These are phyloP conservation scores for Morpho deidamia DNA, from an alignment of 2,888 invertebrate species.

Conservation along the genomic window DNA sequence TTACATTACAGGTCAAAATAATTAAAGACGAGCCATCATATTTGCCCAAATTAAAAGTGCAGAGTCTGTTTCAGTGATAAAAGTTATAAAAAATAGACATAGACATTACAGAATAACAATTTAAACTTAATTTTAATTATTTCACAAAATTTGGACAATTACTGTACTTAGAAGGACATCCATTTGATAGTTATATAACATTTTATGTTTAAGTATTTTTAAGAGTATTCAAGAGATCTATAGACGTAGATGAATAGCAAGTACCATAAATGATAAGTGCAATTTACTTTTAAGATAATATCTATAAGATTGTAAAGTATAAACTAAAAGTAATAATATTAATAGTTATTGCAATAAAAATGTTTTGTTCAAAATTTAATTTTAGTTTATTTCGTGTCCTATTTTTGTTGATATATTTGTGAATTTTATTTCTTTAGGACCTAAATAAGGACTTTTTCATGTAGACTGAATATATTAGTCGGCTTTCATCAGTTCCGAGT, in stretches of 20 bases:
- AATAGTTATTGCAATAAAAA: background rate
- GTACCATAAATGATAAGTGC: slow-evolving; percentile 40
- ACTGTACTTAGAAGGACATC: slow-evolving; percentile 1
- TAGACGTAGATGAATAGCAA: slow-evolving; percentile 17
- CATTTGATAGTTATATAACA: background rate
- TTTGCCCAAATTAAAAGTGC: slow-evolving; percentile 64
- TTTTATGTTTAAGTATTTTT: slow-evolving; percentile 5
- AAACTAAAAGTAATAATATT: slow-evolving; percentile 18
- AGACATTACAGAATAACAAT: slow-evolving; percentile 5
- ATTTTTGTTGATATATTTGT: no score
- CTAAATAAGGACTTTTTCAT: no score
- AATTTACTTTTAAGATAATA: slow-evolving; percentile 30
- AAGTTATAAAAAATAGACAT: slow-evolving; percentile 1
- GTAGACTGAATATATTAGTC: no score
- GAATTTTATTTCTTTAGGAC: no score
- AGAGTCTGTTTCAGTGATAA: slow-evolving; percentile 67
- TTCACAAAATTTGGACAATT: slow-evolving; percentile 3
- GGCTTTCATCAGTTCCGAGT: no score
- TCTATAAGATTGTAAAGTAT: slow-evolving; percentile 25
- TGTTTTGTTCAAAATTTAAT: no score
- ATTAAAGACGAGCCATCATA: slow-evolving; percentile 53
- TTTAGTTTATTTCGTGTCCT: no score
- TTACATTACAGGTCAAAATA: slow-evolving; percentile 55
- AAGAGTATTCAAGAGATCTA: slow-evolving; percentile 18
- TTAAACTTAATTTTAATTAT: slow-evolving; percentile 9